These are phyloP conservation scores for Leptodirus hochenwartii DNA, from an alignment of 2,888 invertebrate genomes.

Conservation along the genomic window DNA sequence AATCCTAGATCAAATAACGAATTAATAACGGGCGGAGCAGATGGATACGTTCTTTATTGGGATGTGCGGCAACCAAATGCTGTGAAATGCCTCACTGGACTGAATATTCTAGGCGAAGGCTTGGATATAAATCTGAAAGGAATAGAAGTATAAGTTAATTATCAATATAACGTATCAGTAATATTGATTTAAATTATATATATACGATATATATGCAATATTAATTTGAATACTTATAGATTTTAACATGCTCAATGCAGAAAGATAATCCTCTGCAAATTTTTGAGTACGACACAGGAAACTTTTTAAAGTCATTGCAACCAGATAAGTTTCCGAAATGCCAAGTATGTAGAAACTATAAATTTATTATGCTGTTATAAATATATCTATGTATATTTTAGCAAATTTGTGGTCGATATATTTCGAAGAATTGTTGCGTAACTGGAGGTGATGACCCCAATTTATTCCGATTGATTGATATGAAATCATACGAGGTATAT, in stretches of 20 bases:
- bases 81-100: constrained; percentile 35
- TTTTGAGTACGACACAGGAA: constrained; percentile 48
- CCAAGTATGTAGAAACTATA: too few relatives aligned
- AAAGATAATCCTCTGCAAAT: constrained; percentile 38
- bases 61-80: constrained; percentile 44
- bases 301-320: constrained; percentile 36
- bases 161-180: constrained; percentile 3
- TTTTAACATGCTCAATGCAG: constrained; percentile 47
- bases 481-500: too few relatives aligned
- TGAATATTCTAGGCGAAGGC: constrained; percentile 48
- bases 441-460: constrained; percentile 43
- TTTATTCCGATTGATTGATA: constrained; percentile 40
- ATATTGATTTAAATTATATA: neutral
- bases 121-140: constrained; percentile 44
- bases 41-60: constrained; percentile 47
- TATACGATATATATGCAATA: too few relatives aligned
- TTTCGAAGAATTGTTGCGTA: constrained; percentile 35
- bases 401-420: constrained; percentile 42
- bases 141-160: constrained; percentile 30
- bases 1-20: constrained; percentile 46
- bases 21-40: constrained; percentile 50
- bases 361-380: too few relatives aligned
- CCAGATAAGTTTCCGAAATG: too few relatives aligned
- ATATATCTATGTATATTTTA: too few relatives aligned
- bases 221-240: too few relatives aligned